Base-by-base conservation (phyloP, 2,113 vertebrate genomes). In the Mugil cephalus region DNA sequence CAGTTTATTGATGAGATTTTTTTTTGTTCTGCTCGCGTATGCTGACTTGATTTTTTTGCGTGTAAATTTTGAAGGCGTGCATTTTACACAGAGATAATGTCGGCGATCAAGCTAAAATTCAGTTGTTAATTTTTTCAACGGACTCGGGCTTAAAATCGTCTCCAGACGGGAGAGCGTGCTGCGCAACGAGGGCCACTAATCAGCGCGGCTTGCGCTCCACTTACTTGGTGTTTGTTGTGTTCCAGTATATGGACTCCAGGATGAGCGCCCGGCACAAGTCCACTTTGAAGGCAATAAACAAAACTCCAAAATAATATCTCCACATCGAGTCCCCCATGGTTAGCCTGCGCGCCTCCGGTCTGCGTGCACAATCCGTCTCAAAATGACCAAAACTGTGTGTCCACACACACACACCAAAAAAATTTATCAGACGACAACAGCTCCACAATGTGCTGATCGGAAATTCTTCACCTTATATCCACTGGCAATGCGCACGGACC, bases 171-270 rank as follows among this genome's bases (percentile, higher is more conserved):
- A 59, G 71, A n/a, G 70, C 64, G 76, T 56, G 43, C 34, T 30
- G 64, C 63, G 0, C 38, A 39, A 11, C 34, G 35, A 61, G 64
- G 55, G 69, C 40, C 40, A 7, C 10, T 14, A 40, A 45, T 30
- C 53, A 4, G 59, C 40, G 56, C 65, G 60, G 43, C 36, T 56
- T 48, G 73, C 21, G 58, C 40, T 36, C 30, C 52, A 90, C 98
- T 98, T 96, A 99, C 98, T 97, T 99, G 94, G 95, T 95, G 90
- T 99, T 99, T 78, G 98, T 98, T 74, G 97, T 98, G 95, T 99
- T 99, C 98, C 98, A 99, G 90, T 99, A 99, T 87, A 99, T 98
- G 83, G 98, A 97, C 75, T 98, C 97, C 90, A 99, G 93, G 88
- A 99, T 96, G 89, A 96, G 93, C 80, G 97, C 95, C 56, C 96